Percentiles rank a stretch among this genome's conserved stretches.
Evolutionary conservation across 2,888 invertebrate species (phyloP).

Genomic region (Leptinotarsa tumamoca): DNA sequence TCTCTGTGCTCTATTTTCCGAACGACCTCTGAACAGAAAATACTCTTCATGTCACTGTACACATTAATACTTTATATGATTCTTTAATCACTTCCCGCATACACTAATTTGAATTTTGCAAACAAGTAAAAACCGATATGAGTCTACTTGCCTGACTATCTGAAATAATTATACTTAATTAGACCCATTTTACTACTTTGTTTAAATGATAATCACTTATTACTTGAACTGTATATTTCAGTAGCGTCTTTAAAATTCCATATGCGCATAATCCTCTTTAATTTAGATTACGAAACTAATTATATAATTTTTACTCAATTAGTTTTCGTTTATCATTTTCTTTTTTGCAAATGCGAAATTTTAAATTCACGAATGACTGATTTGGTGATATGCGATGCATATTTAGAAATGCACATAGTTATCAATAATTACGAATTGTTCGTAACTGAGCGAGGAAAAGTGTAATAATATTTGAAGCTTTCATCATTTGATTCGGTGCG

Average conservation of each 20-base stretch:
- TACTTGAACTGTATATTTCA: conserved; percentile 14
- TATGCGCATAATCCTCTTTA: conserved; percentile 46
- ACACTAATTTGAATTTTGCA: conserved; percentile 43
- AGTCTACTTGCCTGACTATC: conserved; percentile 40
- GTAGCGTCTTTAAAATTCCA: conserved; percentile 29
- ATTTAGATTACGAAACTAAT: conserved; percentile 45
- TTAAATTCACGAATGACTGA: conserved; percentile 13
- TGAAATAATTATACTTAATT: conserved; percentile 48
- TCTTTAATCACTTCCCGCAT: conserved; percentile 39
- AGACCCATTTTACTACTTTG: conserved; percentile 47
- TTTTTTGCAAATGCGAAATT: conserved; percentile 2
- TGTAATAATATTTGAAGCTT: not conserved
- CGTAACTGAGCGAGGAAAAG: not conserved
- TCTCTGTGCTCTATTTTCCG: too few relatives aligned
- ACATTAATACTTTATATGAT: not conserved
- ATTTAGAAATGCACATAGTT: not conserved
- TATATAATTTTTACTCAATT: conserved; percentile 39
- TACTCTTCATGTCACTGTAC: not conserved
- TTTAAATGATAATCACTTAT: conserved; percentile 28
- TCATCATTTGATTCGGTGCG: not conserved
- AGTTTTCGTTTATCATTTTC: conserved; percentile 16
- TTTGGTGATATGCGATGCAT: not conserved
- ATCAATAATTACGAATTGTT: not conserved
- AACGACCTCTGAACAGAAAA: not conserved
- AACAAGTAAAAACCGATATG: conserved; percentile 38